Evolutionary conservation across 2,113 vertebrate species (phyloP).

Genomic region (Picathartes gymnocephalus): DNA sequence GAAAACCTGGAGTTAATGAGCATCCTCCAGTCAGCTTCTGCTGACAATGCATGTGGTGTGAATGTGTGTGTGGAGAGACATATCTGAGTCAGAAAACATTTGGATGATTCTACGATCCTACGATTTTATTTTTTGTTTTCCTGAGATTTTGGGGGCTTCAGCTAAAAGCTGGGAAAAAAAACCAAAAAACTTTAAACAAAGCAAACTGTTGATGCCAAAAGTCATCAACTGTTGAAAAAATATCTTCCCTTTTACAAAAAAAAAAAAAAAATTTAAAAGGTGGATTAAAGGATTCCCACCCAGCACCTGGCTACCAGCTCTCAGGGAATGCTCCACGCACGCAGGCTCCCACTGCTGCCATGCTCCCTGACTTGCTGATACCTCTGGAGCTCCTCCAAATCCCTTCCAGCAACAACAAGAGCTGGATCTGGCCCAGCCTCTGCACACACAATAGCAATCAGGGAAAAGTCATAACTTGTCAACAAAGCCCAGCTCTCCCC

Average conservation of each 20-base stretch:
- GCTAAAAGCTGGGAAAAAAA: neutral
- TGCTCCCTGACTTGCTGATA: neutral
- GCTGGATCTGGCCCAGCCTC: neutral
- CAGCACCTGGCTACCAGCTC: neutral
- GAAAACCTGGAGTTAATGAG: neutral
- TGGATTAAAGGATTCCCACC: neutral
- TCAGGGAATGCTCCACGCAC: fast-evolving
- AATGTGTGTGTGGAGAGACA: neutral
- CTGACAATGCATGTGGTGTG: fast-evolving
- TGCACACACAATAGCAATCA: neutral
- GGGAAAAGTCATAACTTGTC: neutral
- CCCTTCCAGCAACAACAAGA: neutral
- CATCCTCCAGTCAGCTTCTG: neutral
- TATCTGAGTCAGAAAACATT: neutral
- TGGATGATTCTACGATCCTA: neutral
- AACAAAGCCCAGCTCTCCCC: neutral
- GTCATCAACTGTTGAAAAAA: neutral
- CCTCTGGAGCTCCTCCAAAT: neutral
- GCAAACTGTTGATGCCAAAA: neutral
- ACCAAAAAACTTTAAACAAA: neutral
- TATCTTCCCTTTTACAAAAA: neutral
- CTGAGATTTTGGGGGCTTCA: neutral
- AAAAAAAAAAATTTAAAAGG: too few species aligned
- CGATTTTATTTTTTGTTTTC: neutral
- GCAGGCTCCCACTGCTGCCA: neutral